These are phyloP conservation scores for Pogonocherus hispidulus DNA, from an alignment of 2,888 invertebrate species.

Conservation along the genomic window DNA sequence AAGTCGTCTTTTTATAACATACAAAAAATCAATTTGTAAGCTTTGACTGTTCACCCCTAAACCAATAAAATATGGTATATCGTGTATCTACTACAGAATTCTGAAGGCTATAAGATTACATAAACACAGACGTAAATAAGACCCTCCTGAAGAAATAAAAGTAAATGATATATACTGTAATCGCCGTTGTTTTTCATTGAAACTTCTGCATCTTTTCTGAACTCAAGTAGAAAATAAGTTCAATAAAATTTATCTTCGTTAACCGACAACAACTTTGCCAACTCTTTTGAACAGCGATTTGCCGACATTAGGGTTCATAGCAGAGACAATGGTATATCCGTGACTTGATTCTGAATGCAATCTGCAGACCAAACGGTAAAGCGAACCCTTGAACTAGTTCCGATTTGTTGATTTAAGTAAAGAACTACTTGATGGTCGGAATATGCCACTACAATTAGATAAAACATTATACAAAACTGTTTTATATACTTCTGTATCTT, in stretches of 20 bases:
- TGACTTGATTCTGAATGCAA: conserved; percentile 27
- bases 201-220: conserved; percentile 20
- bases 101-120: too few relatives aligned
- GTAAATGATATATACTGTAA: conserved; percentile 7
- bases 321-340: conserved; percentile 40
- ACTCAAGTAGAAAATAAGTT: conserved; percentile 26
- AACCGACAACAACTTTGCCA: conserved; percentile 34
- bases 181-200: conserved; percentile 6
- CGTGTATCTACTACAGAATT: too few relatives aligned
- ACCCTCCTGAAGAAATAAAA: too few relatives aligned
- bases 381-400: conserved; percentile 1
- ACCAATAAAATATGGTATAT: too few relatives aligned
- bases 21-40: too few relatives aligned
- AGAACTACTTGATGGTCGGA: background rate
- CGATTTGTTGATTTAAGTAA: background rate
- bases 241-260: conserved; percentile 36
- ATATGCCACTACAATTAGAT: background rate
- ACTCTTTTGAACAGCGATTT: conserved; percentile 42
- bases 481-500: too few relatives aligned
- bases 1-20: too few relatives aligned
- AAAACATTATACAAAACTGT: too few relatives aligned
- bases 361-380: conserved; percentile 7
- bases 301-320: conserved; percentile 42
- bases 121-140: background rate
- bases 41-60: too few relatives aligned